These are phyloP conservation scores for Tachuris rubrigastra DNA, from an alignment of 2,113 vertebrate genomes.

Conservation along the genomic window DNA sequence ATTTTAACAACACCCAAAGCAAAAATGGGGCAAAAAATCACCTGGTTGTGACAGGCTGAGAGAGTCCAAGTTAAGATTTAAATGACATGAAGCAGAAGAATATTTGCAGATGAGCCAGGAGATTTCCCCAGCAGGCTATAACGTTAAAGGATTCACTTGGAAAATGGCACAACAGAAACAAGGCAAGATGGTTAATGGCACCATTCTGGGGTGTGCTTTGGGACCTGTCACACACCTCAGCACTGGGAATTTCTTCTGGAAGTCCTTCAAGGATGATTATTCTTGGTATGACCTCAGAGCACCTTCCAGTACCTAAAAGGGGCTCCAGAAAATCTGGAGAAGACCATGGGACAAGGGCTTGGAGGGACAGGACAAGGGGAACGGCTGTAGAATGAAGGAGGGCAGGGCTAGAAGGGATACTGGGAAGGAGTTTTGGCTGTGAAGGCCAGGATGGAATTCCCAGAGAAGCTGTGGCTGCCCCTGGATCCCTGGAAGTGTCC, in stretches of 20 bases:
- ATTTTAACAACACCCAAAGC: neutral
- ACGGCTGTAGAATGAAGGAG: neutral
- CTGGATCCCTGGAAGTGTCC: neutral
- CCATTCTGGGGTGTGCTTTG: neutral
- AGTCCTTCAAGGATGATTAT: neutral
- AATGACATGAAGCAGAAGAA: neutral
- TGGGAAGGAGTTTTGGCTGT: neutral
- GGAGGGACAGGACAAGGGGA: neutral
- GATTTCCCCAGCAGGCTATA: neutral
- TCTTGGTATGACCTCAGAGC: neutral
- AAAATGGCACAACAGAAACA: neutral
- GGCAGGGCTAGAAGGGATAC: too few species aligned
- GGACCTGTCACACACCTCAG: neutral
- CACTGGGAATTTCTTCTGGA: fast-evolving
- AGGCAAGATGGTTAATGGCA: neutral
- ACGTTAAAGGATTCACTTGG: neutral
- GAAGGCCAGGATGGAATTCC: neutral
- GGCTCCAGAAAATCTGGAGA: neutral
- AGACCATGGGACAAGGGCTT: fast-evolving
- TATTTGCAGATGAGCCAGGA: neutral
- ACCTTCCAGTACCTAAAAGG: fast-evolving
- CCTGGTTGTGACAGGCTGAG: neutral
- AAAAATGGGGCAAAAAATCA: neutral
- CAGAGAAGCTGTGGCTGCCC: neutral
- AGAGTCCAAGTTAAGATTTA: neutral